Evolutionary conservation across 2,797 vertebrate genomes (phyloP).

Genomic region (Merluccius polli): DNA sequence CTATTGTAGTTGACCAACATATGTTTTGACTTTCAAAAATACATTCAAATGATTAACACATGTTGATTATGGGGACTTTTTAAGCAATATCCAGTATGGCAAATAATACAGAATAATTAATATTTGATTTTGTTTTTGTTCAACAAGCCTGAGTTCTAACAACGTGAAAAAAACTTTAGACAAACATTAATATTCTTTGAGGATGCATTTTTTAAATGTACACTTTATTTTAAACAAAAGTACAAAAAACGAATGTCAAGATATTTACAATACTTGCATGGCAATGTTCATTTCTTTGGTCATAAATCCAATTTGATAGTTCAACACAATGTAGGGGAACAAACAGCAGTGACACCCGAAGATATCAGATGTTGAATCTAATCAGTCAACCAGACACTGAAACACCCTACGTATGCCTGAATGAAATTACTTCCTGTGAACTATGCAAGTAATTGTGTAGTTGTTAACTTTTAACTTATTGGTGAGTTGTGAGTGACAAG

Average conservation of each 20-base stretch:
- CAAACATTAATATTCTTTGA: conserved; percentile 32
- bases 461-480: conserved; percentile 37
- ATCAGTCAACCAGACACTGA: conserved; percentile 52
- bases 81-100: no score
- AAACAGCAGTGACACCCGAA: conserved; percentile 55
- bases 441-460: conserved; percentile 58
- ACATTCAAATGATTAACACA: no score
- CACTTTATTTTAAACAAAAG: conserved; percentile 81
- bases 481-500: conserved; percentile 32
- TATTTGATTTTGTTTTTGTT: not conserved
- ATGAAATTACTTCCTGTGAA: conserved; percentile 37
- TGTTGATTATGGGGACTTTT: no score
- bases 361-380: conserved; percentile 59
- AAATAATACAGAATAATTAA: not conserved
- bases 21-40: no score
- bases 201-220: conserved; percentile 68
- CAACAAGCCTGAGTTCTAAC: not conserved
- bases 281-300: conserved; percentile 78
- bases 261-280: conserved; percentile 80
- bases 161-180: not conserved
- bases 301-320: conserved; percentile 69
- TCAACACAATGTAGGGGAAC: conserved; percentile 53
- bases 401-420: conserved; percentile 50
- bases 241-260: conserved; percentile 74
- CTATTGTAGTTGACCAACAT: no score